These are phyloP conservation scores for Pyrgus malvae DNA, from an alignment of 2,888 invertebrate species.

Conservation along the genomic window DNA sequence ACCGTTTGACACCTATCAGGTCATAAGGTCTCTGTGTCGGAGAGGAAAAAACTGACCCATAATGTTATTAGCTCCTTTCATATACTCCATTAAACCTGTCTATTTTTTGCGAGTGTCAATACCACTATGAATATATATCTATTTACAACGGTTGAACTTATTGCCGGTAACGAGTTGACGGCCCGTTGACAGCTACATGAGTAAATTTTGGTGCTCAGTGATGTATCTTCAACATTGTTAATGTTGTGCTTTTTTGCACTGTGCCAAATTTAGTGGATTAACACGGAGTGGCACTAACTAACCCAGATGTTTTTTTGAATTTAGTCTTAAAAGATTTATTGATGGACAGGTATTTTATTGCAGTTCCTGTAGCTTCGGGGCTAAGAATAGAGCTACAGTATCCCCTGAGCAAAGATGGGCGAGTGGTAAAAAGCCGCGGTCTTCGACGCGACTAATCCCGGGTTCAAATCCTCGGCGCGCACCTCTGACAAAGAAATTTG, in stretches of 20 bases:
- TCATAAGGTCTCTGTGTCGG: constrained; percentile 27
- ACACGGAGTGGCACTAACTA: not conserved
- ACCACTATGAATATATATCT: constrained; percentile 19
- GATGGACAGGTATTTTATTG: no score
- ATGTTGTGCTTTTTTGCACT: not conserved
- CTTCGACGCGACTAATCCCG: no score
- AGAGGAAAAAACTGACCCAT: constrained; percentile 35
- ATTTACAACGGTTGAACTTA: not conserved
- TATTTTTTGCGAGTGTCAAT: constrained; percentile 32
- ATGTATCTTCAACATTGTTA: not conserved
- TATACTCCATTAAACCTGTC: constrained; percentile 28
- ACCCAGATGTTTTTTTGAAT: not conserved
- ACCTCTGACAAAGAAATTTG: no score
- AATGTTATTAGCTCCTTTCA: constrained; percentile 37
- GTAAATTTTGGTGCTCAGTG: constrained; percentile 1
- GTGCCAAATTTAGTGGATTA: constrained; percentile 9
- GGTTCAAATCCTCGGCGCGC: no score
- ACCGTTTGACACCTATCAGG: not conserved
- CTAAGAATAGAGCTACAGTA: no score
- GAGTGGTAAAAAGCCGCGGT: no score
- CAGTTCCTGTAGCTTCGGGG: no score
- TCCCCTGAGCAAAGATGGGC: no score
- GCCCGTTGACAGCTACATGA: constrained; percentile 11
- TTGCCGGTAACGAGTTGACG: constrained; percentile 7
- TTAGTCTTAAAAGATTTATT: no score